A percentile compares a stretch with the other conserved stretches of the same genome.
These are phyloP conservation scores for Montipora efflorescens DNA, from an alignment of 64 coral and sea anemone genomes.

Conservation along the genomic window DNA sequence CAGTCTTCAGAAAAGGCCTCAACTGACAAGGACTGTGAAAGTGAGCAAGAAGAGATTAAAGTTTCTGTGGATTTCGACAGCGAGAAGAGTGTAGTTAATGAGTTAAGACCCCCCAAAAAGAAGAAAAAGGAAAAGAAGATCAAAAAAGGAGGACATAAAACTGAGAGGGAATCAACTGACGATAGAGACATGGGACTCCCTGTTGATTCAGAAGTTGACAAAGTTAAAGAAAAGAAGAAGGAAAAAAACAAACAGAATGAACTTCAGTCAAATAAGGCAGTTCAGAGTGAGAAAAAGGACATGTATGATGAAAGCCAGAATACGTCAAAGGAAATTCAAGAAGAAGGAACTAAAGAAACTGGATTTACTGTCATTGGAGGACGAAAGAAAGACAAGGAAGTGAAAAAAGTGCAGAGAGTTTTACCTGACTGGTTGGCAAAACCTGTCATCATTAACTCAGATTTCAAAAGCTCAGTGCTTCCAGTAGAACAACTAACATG, in stretches of 20 bases:
- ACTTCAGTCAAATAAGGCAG: neutral
- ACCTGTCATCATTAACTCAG: constrained; percentile 64
- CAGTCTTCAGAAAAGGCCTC: neutral
- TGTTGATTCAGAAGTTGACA: neutral
- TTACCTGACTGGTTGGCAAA: constrained; percentile 97
- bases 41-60: neutral
- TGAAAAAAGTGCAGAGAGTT: constrained; percentile 82
- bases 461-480: constrained; percentile 64
- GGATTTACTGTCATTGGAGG: constrained; percentile 95
- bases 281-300: neutral
- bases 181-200: neutral
- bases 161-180: neutral
- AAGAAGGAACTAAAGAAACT: constrained; percentile 19
- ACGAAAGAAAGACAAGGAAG: constrained; percentile 55
- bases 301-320: constrained; percentile 3
- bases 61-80: neutral
- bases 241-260: neutral
- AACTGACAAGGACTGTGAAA: neutral
- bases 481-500: constrained; percentile 70
- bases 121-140: neutral
- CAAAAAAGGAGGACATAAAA: neutral
- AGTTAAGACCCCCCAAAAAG: neutral
- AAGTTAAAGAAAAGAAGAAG: constrained; percentile 4
- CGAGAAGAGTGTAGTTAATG: neutral
- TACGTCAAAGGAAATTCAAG: neutral